Base-by-base conservation (phyloP, 2,888 invertebrate species). In the Eilema caniola region DNA sequence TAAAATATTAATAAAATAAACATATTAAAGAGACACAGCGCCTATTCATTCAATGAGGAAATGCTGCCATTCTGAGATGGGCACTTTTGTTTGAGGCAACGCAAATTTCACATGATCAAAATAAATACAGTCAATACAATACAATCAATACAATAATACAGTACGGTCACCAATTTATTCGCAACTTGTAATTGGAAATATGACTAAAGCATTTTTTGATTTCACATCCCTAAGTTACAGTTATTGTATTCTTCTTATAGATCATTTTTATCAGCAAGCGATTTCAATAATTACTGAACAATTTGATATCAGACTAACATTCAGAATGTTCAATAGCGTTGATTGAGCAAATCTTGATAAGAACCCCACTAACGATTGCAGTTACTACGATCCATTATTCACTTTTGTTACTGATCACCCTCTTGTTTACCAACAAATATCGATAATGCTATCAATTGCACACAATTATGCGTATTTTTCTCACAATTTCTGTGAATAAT, bases 301-400 rank as follows among this genome's bases (percentile, higher is more conserved):
- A 85, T 86, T 61, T 61, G 31, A 33, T 20, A 61, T 61, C 12
- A 61, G 61, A 61, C 28, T 25, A 11, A 61, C n/a, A 86, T 84
- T 83, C 75, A 78, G 80, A 74, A 67, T 79, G 65, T 75, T 93
- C 86, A 93, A 94, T 93, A 81, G 91, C 79, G 75, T 84, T 94
- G 94, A 94, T 94, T 94, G 90, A 85, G 81, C 67, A 83, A 81
- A 94, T 94, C 94, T 92, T 88, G 94, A 94, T 94, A 94, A 91
- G 85, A 74, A 69, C 85, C 88, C 86, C 79, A 75, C 81, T 78
- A 59, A 66, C 57, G 53, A 63, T 85, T 84, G 83, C 86, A 82
- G 83, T 84, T 76, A 82, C 78, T 83, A 80, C 72, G 67, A 67
- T 76, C 79, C 69, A 75, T 76, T 86, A 89, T 90, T 85, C 84